These are phyloP conservation scores for Nibea coibor DNA, from an alignment of 2,113 vertebrate species.

Conservation along the genomic window DNA sequence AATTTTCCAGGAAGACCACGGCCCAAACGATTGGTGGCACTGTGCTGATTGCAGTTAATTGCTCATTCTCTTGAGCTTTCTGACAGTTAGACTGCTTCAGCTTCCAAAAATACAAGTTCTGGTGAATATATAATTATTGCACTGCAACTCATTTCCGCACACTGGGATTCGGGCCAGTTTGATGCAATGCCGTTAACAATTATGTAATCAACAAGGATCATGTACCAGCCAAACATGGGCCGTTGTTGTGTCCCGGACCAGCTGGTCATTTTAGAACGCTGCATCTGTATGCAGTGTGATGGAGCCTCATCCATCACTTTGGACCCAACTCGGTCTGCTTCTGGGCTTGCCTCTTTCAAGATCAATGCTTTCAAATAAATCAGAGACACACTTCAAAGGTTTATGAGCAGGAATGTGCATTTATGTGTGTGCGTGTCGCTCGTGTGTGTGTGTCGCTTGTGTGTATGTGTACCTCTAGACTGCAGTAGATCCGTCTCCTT, in stretches of 20 bases:
- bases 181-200: conserved; percentile 1
- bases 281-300: conserved; percentile 32
- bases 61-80: conserved; percentile 2
- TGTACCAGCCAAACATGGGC: neutral
- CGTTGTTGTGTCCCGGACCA: conserved; percentile 22
- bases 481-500: conserved; percentile 98
- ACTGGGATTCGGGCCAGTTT: neutral
- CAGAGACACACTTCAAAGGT: conserved; percentile 51
- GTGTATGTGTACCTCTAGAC: conserved; percentile 88
- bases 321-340: conserved; percentile 48
- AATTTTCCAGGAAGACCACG: neutral
- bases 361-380: conserved; percentile 70
- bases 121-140: conserved; percentile 11
- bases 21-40: neutral
- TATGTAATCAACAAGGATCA: conserved; percentile 11
- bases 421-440: conserved; percentile 18
- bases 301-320: conserved; percentile 47
- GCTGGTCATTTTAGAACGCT: conserved; percentile 14
- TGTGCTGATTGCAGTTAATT: neutral
- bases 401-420: conserved; percentile 31
- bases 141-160: neutral
- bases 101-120: neutral
- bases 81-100: conserved; percentile 10
- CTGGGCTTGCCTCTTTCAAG: conserved; percentile 54
- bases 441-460: conserved; percentile 19